These are phyloP conservation scores for Lepidocolaptes lacrymiger DNA, from an alignment of 2,797 vertebrate species.

Conservation along the genomic window DNA sequence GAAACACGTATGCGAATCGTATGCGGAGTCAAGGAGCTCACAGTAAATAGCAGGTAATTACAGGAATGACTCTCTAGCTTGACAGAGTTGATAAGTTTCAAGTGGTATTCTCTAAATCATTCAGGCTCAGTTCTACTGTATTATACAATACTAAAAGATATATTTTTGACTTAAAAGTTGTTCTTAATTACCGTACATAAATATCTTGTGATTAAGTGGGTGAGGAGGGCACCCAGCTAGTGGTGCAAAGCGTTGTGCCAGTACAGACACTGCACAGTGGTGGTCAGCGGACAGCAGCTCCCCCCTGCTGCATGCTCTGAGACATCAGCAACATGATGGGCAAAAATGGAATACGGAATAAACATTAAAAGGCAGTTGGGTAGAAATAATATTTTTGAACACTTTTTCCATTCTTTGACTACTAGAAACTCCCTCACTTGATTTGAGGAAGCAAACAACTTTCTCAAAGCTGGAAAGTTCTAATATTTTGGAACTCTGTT, in stretches of 20 bases:
- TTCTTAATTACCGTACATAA: not conserved
- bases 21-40: not conserved
- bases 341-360: not conserved
- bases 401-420: constrained; percentile 58
- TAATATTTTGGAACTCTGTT: constrained; percentile 54
- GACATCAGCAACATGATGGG: not conserved
- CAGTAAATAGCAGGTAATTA: not conserved
- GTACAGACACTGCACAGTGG: rapidly evolving
- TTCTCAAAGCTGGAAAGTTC: constrained; percentile 62
- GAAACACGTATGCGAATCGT: not conserved
- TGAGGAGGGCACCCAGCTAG: not conserved
- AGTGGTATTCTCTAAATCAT: not conserved
- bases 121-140: not conserved
- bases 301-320: not conserved
- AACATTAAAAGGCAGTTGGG: not conserved
- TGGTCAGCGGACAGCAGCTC: not conserved
- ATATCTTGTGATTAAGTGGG: not conserved
- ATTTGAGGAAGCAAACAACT: constrained; percentile 60
- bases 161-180: not conserved
- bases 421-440: constrained; percentile 38
- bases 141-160: not conserved
- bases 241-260: not conserved
- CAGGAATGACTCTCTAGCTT: not conserved
- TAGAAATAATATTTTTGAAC: constrained; percentile 48
- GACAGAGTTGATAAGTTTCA: not conserved